A percentile compares a stretch with the other conserved stretches of the same genome.
Conservation (phyloP, 2,888 invertebrate species). For the Pristionchus maxplancki region DNA sequence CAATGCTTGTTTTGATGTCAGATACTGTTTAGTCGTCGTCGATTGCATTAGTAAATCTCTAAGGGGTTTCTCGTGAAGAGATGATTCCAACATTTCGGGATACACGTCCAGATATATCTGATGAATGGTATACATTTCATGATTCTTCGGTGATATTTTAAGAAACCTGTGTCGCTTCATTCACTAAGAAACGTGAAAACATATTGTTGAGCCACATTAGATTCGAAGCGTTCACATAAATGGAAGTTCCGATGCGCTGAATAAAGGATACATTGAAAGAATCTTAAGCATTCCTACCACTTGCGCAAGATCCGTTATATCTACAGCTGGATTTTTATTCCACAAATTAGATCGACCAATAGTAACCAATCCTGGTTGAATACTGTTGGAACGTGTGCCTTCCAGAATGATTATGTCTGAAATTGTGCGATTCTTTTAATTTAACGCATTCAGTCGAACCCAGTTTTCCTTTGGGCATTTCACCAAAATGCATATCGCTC, state of each 20-base stretch:
- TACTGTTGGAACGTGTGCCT: background rate
- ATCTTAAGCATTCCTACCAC: no score
- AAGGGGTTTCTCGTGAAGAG: background rate
- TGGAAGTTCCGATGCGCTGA: background rate
- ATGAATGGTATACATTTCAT: no score
- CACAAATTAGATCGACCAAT: background rate
- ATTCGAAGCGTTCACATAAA: background rate
- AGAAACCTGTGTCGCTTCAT: background rate
- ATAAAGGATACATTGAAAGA: background rate
- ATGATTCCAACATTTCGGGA: background rate
- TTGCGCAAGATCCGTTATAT: no score
- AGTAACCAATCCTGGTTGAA: background rate
- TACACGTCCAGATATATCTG: no score
- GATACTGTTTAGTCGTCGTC: background rate
- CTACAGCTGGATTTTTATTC: background rate
- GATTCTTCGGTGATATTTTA: no score
- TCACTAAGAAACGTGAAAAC: background rate
- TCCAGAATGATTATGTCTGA: background rate
- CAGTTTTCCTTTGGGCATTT: no score
- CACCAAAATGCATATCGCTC: no score
- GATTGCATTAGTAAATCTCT: background rate
- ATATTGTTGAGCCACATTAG: background rate
- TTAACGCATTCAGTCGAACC: no score
- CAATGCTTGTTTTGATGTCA: background rate
- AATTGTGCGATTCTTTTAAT: no score